A percentile compares a stretch with the other conserved stretches of the same genome.
Conservation (phyloP, 2,888 invertebrate genomes). For the Chrysomela aeneicollis region DNA sequence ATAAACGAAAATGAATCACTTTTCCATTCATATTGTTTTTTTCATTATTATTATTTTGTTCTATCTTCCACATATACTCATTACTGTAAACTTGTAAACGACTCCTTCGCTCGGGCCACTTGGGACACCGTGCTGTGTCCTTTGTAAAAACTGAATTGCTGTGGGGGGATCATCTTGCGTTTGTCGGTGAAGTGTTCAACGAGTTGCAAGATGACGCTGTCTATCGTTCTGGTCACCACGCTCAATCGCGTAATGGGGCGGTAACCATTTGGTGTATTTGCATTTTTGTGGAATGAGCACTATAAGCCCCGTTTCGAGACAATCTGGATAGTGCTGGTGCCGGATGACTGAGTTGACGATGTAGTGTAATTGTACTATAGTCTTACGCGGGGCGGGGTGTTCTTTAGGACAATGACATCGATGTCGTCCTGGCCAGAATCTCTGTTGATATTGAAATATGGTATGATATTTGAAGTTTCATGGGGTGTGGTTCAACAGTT, state of each 20-base stretch:
- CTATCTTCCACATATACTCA: no score
- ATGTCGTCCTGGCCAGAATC: conserved; percentile 26
- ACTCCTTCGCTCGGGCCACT: background rate
- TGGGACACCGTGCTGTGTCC: background rate
- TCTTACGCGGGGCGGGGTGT: conserved; percentile 27
- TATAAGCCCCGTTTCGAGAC: conserved; percentile 28
- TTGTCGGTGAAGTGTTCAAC: no score
- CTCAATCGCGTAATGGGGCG: background rate
- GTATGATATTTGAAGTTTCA: background rate
- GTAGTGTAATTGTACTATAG: conserved; percentile 19
- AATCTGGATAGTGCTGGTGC: conserved; percentile 25
- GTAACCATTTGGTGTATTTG: background rate
- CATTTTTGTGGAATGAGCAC: conserved; percentile 34
- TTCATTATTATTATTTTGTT: no score
- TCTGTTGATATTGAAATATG: conserved; percentile 1
- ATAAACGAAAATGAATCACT: no score
- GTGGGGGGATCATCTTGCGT: no score
- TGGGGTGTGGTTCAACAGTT: background rate
- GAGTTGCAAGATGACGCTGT: no score
- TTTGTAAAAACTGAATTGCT: background rate
- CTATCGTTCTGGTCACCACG: background rate
- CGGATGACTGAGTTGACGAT: conserved; percentile 28
- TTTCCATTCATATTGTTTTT: no score
- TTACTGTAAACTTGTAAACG: no score
- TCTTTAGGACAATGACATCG: conserved; percentile 20